A percentile compares a stretch with the other conserved stretches of the same genome.
phyloP scores from a whole-genome alignment of 1,140 invertebrate genomes.

The Drosophila setifemur region DNA sequence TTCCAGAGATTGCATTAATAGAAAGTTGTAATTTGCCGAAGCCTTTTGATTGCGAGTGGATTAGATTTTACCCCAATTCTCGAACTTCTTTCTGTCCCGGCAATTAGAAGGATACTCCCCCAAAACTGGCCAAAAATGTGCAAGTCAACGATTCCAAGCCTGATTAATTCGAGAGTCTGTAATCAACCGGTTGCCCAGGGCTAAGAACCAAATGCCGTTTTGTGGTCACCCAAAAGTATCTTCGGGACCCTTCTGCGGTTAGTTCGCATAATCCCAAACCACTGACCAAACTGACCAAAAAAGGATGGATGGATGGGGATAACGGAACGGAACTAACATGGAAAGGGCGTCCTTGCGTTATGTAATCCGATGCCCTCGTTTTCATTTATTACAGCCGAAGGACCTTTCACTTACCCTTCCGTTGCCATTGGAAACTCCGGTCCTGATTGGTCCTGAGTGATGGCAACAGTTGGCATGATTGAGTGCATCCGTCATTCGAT shows the following conservation, averaged over 20 bases:
- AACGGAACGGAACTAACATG: no score
- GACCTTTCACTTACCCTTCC: slow-evolving; percentile 32
- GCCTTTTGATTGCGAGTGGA: slow-evolving; percentile 33
- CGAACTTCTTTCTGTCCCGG: neutral
- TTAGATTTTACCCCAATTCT: slow-evolving; percentile 12
- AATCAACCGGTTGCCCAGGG: slow-evolving; percentile 37
- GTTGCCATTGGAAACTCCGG: slow-evolving; percentile 31
- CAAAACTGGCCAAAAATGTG: slow-evolving; percentile 17
- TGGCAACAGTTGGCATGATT: slow-evolving; percentile 80
- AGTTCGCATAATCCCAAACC: slow-evolving; percentile 23
- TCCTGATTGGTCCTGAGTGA: slow-evolving; percentile 64
- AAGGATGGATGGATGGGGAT: neutral
- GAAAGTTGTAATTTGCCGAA: slow-evolving; percentile 66
- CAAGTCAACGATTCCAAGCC: slow-evolving; percentile 31
- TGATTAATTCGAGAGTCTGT: slow-evolving; percentile 62
- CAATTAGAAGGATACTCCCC: slow-evolving; percentile 46
- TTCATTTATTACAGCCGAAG: slow-evolving; percentile 44
- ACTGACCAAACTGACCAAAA: slow-evolving; percentile 34
- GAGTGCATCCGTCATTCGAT: slow-evolving; percentile 33
- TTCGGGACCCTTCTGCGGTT: slow-evolving; percentile 44
- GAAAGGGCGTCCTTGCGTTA: slow-evolving; percentile 49
- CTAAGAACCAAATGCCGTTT: slow-evolving; percentile 41
- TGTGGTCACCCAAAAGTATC: slow-evolving; percentile 51
- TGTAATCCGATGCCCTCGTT: slow-evolving; percentile 62
- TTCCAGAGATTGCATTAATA: slow-evolving; percentile 53